phyloP scores from a whole-genome alignment of 2,113 vertebrate species.

The Catharus bicknelli region DNA sequence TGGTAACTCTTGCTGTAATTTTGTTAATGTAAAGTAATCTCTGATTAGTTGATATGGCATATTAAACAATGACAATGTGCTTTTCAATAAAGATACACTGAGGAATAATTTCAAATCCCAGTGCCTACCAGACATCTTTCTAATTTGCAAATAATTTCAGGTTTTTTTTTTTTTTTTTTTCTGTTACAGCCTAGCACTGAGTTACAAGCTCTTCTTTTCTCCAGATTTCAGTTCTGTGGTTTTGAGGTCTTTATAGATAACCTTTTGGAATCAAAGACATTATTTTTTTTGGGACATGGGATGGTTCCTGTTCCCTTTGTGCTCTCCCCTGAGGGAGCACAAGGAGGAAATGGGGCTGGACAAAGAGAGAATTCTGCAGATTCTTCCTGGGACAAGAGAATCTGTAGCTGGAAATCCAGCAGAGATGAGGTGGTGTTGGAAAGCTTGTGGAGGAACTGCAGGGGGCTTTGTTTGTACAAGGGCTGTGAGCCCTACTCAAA shows the following conservation, averaged over 20 bases:
- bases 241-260: not conserved
- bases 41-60: not conserved
- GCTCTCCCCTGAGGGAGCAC: not conserved
- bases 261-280: not conserved
- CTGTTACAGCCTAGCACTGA: not conserved
- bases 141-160: not conserved
- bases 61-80: not conserved
- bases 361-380: not conserved
- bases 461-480: not conserved
- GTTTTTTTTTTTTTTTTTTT: not conserved
- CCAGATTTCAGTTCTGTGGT: not conserved
- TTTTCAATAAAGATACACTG: not conserved
- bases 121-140: not conserved
- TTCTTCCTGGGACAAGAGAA: not conserved
- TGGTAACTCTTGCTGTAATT: not conserved
- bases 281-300: not conserved
- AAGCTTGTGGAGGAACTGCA: not conserved
- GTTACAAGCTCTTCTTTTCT: not conserved
- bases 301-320: not conserved
- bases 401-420: not conserved
- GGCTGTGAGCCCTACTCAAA: not conserved
- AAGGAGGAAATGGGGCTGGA: not conserved
- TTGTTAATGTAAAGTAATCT: not conserved
- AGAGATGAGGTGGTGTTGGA: not conserved
- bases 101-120: not conserved